Evolutionary conservation across 2,888 invertebrate species (phyloP).

Genomic region (Rhopalosiphum nymphaeae): DNA sequence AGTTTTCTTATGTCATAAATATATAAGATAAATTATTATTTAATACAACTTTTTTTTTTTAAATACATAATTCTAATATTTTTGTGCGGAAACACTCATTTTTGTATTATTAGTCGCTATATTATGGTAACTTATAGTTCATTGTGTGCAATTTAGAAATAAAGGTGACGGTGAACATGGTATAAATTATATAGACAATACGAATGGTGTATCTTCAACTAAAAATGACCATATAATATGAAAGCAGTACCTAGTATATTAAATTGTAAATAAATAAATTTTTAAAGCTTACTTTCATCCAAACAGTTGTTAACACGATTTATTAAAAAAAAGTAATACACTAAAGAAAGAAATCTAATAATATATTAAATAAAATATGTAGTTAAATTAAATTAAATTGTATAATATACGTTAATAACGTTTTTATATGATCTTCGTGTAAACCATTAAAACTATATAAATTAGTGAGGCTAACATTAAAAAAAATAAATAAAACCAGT

Average conservation of each 20-base stretch:
- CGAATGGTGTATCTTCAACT: not conserved
- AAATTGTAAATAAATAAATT: not conserved
- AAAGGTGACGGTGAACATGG: not conserved
- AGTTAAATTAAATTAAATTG: conserved; percentile 31
- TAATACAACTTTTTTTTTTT: not conserved
- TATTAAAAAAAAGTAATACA: not conserved
- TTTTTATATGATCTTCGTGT: not conserved
- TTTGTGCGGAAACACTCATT: not conserved
- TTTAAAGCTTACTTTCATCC: not conserved
- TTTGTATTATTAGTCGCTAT: not conserved
- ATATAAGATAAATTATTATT: not conserved
- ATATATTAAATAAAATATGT: conserved; percentile 20
- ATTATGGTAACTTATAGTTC: not conserved
- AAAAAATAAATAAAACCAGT: not conserved
- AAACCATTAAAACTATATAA: not conserved
- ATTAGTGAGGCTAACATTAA: not conserved
- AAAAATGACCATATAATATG: not conserved
- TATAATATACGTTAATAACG: not conserved
- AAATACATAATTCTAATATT: not conserved
- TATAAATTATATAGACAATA: not conserved
- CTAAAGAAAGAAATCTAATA: not conserved
- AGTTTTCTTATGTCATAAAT: not conserved
- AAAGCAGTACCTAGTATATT: not conserved
- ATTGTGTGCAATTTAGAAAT: not conserved
- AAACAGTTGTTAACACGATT: not conserved